Base-by-base conservation (phyloP, 2,888 invertebrate species). In the Argyresthia albistria region DNA sequence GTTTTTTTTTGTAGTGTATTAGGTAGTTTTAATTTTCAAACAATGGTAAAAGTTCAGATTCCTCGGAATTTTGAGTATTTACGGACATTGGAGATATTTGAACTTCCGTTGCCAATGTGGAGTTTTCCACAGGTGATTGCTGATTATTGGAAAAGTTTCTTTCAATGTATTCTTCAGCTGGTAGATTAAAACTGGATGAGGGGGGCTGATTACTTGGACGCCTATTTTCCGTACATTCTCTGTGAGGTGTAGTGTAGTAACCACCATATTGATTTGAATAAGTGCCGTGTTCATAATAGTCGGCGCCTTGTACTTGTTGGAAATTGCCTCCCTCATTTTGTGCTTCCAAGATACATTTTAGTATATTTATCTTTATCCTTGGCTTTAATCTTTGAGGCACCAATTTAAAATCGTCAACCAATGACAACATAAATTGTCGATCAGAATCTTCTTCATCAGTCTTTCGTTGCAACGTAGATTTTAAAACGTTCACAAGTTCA, bases 301-400 rank as follows among this genome's bases (percentile, higher is more conserved):
- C 25, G 25, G 25, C 25, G 25, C 25, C 25, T 25, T 25, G 25
- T 25, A 25, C 25, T 25, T 25, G 25, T 25, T 25, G 25, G 25
- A 25, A 25, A 54, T 52, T 37, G 39, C 52, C 52, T 53, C 43
- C 50, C 53, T 55, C 53, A 51, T 53, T 43, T 53, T 55, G 55
- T 35, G 52, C 53, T 54, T 55, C 53, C 53, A 55, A 46, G 51
- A 55, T 55, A 54, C 55, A 52, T 55, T 54, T 55, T 54, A 55
- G 46, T 48, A 55, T 55, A 52, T 53, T 55, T 52, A 55, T 55
- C 45, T 55, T 55, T 43, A 54, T 43, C 43, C 45, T 52, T 54
- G 55, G 43, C 52, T 52, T 55, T 52, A 54, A 52, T 52, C 52
- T 50, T 50, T 52, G 46, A 51, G 54, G 52, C 53, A 55, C 53